Conservation (phyloP, 2,888 invertebrate genomes). For the Drosophila nr. perissopoda region DNA sequence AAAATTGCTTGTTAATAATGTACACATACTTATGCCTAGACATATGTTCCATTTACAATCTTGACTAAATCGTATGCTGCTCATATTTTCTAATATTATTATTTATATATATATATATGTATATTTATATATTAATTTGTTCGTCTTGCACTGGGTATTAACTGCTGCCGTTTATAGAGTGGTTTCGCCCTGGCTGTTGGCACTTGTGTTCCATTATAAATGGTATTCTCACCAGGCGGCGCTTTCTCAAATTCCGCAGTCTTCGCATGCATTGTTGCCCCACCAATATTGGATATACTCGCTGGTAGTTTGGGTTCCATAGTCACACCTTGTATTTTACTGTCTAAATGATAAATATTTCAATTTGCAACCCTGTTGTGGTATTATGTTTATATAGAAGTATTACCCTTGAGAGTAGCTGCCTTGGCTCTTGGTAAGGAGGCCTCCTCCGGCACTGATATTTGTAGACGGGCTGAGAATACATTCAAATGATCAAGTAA, state of each 20-base stretch:
- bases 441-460: slow-evolving; percentile 86
- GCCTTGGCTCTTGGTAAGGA: slow-evolving; percentile 53
- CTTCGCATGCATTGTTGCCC: slow-evolving; percentile 88
- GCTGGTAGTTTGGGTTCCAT: slow-evolving; percentile 85
- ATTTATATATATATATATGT: neutral
- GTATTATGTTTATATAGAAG: neutral
- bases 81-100: neutral
- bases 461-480: slow-evolving; percentile 92
- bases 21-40: neutral
- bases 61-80: neutral
- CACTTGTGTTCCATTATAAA: slow-evolving; percentile 12
- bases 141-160: slow-evolving; percentile 49
- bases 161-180: slow-evolving; percentile 55
- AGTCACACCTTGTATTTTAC: slow-evolving; percentile 7
- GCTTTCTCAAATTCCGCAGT: slow-evolving; percentile 88
- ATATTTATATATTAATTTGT: slow-evolving; percentile 3
- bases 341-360: slow-evolving; percentile 9
- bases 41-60: neutral
- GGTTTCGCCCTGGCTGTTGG: slow-evolving; percentile 10
- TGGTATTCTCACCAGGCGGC: neutral
- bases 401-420: slow-evolving; percentile 85
- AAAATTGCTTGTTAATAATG: neutral
- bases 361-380: neutral
- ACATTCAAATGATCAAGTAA: slow-evolving; percentile 85
- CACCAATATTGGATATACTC: slow-evolving; percentile 89